Evolutionary conservation across 2,797 vertebrate species (phyloP).

Genomic region (Gallinago stenura): DNA sequence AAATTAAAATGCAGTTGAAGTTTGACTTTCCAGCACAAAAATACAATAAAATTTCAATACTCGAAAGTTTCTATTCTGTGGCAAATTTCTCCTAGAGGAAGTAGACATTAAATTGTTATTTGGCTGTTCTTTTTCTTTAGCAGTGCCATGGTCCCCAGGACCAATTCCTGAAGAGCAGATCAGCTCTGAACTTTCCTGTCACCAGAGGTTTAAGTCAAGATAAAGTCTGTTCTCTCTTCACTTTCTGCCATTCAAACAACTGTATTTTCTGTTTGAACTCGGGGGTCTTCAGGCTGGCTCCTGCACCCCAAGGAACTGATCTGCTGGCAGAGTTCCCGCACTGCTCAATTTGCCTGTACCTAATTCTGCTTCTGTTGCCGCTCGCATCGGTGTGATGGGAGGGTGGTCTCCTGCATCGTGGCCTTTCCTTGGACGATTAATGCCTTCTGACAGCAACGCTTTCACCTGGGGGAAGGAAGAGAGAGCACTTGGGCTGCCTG

Average conservation of each 20-base stretch:
- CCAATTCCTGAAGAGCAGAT: not conserved
- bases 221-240: not conserved
- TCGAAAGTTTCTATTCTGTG: not conserved
- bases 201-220: not conserved
- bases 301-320: not conserved
- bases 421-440: conserved; percentile 94
- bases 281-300: not conserved
- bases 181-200: not conserved
- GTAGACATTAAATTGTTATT: not conserved
- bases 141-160: not conserved
- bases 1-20: not conserved
- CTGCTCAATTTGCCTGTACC: conserved; percentile 77
- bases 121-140: not conserved
- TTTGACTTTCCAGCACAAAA: not conserved
- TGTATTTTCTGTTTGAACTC: not conserved
- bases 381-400: conserved; percentile 95
- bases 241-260: not conserved
- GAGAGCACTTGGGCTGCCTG: not conserved
- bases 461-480: conserved; percentile 84
- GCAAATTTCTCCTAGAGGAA: not conserved
- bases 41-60: not conserved
- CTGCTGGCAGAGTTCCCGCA: not conserved
- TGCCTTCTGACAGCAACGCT: conserved; percentile 85
- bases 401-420: conserved; percentile 95
- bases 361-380: conserved; percentile 91